Evolutionary conservation across 2,797 vertebrate species (phyloP).

Genomic region (Podargus strigoides): DNA sequence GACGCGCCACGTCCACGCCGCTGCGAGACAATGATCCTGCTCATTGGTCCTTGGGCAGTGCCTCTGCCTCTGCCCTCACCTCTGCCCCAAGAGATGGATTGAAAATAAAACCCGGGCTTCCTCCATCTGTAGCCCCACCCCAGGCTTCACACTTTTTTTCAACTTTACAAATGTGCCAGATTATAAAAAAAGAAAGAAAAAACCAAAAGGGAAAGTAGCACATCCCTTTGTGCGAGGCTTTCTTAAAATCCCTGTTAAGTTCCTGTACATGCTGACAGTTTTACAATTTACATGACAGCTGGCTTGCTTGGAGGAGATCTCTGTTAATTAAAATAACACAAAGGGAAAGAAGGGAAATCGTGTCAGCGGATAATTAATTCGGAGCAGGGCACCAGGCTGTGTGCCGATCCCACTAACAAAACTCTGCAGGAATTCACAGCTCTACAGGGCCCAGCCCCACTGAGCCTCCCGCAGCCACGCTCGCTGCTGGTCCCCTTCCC

Average conservation of each 20-base stretch:
- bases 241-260: slow-evolving; percentile 62
- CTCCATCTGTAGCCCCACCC: neutral
- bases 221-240: slow-evolving; percentile 44
- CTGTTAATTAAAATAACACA: slow-evolving; percentile 79
- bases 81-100: neutral
- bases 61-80: neutral
- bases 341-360: slow-evolving; percentile 67
- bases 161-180: slow-evolving; percentile 28
- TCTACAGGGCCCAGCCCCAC: neutral
- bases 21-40: neutral
- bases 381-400: slow-evolving; percentile 63
- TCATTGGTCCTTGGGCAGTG: neutral
- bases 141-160: neutral
- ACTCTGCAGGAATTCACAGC: slow-evolving; percentile 68
- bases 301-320: slow-evolving; percentile 78
- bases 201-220: slow-evolving; percentile 3
- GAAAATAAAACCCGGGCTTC: neutral
- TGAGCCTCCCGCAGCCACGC: neutral
- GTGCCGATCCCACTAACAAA: slow-evolving; percentile 40
- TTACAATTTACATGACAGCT: slow-evolving; percentile 77
- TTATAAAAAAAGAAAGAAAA: neutral
- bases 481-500: neutral
- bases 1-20: accelerated
- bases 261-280: slow-evolving; percentile 73
- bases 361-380: slow-evolving; percentile 76